Evolutionary conservation across 2,888 invertebrate genomes (phyloP).

Genomic region (Periphyllus acericola): DNA sequence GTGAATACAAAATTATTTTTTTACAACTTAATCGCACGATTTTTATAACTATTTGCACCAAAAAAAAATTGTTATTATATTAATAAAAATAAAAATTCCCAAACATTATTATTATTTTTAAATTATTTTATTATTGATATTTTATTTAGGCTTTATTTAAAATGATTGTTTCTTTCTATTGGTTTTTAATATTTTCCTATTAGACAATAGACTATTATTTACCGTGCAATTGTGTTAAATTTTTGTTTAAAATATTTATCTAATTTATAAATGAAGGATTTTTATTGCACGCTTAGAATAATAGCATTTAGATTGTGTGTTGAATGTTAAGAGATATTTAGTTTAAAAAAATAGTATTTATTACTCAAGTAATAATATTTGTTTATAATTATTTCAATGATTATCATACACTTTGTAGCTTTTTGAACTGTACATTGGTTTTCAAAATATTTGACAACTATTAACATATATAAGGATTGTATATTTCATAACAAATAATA

Average conservation of each 20-base stretch:
- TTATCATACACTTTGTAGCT: neutral
- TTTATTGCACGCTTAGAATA: neutral
- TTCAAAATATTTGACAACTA: neutral
- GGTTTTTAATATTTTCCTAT: neutral
- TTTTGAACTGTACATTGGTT: neutral
- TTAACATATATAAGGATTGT: neutral
- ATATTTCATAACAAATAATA: neutral
- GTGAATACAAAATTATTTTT: constrained; percentile 20
- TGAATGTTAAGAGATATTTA: neutral
- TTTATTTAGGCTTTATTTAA: neutral
- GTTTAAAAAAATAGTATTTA: neutral
- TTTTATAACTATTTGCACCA: constrained; percentile 12
- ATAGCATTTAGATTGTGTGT: neutral
- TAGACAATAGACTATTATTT: neutral
- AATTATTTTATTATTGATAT: neutral
- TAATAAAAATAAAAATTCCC: constrained; percentile 1
- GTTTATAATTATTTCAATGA: neutral
- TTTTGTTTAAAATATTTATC: neutral
- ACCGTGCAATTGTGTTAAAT: neutral
- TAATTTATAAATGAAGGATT: neutral
- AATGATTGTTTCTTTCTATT: neutral
- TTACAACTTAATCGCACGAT: constrained; percentile 35
- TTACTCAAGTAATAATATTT: constrained; percentile 8
- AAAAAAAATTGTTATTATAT: neutral
- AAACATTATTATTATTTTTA: constrained; percentile 1